Percentiles rank a stretch among this genome's conserved stretches.
Evolutionary conservation across 1,140 invertebrate species (phyloP).

Genomic region (Cydia fagiglandana): DNA sequence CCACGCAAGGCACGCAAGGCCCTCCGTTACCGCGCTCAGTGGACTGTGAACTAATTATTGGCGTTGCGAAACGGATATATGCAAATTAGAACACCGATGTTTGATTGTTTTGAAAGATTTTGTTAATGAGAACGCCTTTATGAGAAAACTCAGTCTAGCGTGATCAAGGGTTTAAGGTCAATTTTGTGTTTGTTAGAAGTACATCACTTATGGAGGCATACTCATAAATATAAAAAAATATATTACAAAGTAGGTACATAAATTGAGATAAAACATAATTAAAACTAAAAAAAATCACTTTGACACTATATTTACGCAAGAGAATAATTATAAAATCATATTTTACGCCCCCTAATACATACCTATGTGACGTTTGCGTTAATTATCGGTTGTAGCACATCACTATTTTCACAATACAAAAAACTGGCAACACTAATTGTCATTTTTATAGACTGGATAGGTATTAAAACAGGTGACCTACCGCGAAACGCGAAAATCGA

Average conservation of each 20-base stretch:
- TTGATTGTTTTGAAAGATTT: conserved; percentile 12
- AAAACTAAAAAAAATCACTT: too few species aligned
- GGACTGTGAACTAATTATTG: conserved; percentile 21
- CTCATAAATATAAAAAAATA: too few species aligned
- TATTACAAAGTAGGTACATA: too few species aligned
- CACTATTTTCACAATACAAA: background rate
- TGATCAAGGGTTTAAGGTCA: background rate
- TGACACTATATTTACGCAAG: too few species aligned
- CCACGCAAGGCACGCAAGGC: conserved; percentile 17
- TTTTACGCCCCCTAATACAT: too few species aligned
- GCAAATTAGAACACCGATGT: conserved; percentile 19
- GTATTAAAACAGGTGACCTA: too few species aligned
- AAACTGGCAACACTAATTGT: background rate
- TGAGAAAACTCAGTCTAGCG: background rate
- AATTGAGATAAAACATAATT: too few species aligned
- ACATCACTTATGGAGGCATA: too few species aligned
- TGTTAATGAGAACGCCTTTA: background rate
- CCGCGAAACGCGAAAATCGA: too few species aligned
- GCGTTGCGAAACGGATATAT: conserved; percentile 25
- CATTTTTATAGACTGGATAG: too few species aligned
- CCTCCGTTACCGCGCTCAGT: conserved; percentile 11
- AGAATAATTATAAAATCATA: too few species aligned
- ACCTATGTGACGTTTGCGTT: background rate
- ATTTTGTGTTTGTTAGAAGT: background rate
- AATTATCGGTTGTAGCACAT: background rate